A percentile compares a stretch with the other conserved stretches of the same genome.
phyloP scores from a whole-genome alignment of 2,113 vertebrate species.

The Cyrtonyx montezumae region DNA sequence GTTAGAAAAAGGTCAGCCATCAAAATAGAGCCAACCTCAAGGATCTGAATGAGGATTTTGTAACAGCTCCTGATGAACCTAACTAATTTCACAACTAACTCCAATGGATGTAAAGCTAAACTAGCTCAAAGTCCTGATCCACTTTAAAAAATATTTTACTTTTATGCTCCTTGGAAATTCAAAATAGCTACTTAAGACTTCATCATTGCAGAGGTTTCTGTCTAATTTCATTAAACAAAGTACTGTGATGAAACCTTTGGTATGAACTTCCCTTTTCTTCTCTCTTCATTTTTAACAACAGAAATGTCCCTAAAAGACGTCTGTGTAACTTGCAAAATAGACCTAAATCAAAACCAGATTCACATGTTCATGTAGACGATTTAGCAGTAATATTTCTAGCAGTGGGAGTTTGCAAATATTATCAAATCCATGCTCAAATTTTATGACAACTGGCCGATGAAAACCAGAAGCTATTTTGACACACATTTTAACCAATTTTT shows the following conservation, averaged over 20 bases:
- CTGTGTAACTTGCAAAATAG: background rate
- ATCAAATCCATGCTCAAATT: slow-evolving; percentile 38
- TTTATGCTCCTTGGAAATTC: background rate
- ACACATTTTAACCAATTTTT: slow-evolving; percentile 30
- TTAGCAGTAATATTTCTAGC: slow-evolving; percentile 38
- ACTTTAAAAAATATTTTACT: background rate
- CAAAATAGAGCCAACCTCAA: background rate
- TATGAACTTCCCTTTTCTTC: background rate
- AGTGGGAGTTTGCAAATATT: slow-evolving; percentile 27
- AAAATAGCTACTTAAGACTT: background rate
- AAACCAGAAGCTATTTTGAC: slow-evolving; percentile 19
- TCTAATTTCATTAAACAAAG: background rate
- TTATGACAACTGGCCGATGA: slow-evolving; percentile 24
- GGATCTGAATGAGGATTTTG: background rate
- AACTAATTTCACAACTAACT: background rate
- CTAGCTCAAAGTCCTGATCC: background rate
- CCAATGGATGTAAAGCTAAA: background rate
- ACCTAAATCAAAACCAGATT: slow-evolving; percentile 44
- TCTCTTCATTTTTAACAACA: background rate
- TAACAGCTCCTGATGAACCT: background rate
- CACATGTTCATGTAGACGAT: background rate
- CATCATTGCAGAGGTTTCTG: background rate
- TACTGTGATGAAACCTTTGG: background rate
- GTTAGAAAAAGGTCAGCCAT: background rate
- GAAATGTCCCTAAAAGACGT: background rate